Evolutionary conservation across 2,797 vertebrate genomes (phyloP), one percentile per base, ranked within the genome.

Genomic region (Leuciscus waleckii): DNA sequence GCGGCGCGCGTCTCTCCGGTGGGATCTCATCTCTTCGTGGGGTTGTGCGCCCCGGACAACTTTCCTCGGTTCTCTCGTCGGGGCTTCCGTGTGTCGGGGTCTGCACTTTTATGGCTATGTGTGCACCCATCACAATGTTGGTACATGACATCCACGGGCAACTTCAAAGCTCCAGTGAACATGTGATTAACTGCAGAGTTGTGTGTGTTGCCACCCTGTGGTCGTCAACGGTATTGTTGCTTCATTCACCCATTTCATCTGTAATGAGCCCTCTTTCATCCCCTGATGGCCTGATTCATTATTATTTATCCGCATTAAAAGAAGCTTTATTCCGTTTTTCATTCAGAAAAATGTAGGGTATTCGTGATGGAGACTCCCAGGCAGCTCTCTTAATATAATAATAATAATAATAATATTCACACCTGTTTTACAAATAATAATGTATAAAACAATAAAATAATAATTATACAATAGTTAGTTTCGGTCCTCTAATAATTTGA

Each of bases 91-190:
- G 89, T 91, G 88, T 89, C 89, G 83, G 69, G 77, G 67, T 89
- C 78, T 82, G 88, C 87, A 92, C 93, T 93, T 89, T 91, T 91
- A 94, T 91, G 94, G 89, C 91, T 90, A 75, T 73, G 71, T 37
- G 71, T 88, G 84, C 90, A 87, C 89, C 90, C 93, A 95, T 94
- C 93, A 95, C 94, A 92, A 91, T 90, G 92, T 92, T 88, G 89
- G 82, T 90, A 85, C 93, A 93, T 90, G 95, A 94, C 95, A 93
- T 89, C 92, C 90, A 94, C 90, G 86, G 86, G 79, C 89, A 91
- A 92, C 91, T 91, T 91, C 90, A 84, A 82, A 88, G 90, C 90
- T 85, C 90, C 78, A 82, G 39, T 78, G 83, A 91, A 90, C 93
- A 90, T 92, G 93, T 94, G 93, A 95, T 89, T 90, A 67, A 78